Evolutionary conservation across 2,888 invertebrate species (phyloP).

Genomic region (Callyntrura guangdongensis): DNA sequence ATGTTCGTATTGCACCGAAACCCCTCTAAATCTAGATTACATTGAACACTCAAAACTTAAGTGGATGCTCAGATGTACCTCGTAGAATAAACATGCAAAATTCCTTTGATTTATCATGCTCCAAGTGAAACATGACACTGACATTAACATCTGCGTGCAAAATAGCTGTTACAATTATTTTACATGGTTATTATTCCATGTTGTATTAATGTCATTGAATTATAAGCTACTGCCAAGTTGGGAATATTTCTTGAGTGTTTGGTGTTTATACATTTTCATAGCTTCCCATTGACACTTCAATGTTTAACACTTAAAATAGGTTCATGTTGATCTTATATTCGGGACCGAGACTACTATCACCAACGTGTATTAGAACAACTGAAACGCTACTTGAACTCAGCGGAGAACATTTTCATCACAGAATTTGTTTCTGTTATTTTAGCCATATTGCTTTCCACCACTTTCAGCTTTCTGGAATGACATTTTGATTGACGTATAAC

Average conservation of each 20-base stretch:
- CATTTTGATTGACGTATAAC: neutral
- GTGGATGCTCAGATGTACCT: conserved; percentile 25
- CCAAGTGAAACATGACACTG: neutral
- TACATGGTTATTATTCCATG: neutral
- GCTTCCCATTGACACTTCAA: neutral
- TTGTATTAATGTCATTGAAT: neutral
- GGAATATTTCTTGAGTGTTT: neutral
- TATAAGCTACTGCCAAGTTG: neutral
- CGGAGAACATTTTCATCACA: too few species aligned
- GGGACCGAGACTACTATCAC: too few species aligned
- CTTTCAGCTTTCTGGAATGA: too few species aligned
- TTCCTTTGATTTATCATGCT: conserved; percentile 21
- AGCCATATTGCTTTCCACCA: too few species aligned
- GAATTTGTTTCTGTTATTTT: too few species aligned
- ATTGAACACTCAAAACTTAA: neutral
- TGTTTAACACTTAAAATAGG: too few species aligned
- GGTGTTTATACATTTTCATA: neutral
- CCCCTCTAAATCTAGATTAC: neutral
- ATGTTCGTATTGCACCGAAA: too few species aligned
- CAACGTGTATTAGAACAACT: too few species aligned
- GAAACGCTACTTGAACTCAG: too few species aligned
- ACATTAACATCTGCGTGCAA: too few species aligned
- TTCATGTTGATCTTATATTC: too few species aligned
- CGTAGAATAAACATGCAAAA: neutral
- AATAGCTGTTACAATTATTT: neutral